Evolutionary conservation across 2,888 invertebrate genomes (phyloP), one percentile per base, ranked within the genome.

Genomic region (Homarus gammarus): DNA sequence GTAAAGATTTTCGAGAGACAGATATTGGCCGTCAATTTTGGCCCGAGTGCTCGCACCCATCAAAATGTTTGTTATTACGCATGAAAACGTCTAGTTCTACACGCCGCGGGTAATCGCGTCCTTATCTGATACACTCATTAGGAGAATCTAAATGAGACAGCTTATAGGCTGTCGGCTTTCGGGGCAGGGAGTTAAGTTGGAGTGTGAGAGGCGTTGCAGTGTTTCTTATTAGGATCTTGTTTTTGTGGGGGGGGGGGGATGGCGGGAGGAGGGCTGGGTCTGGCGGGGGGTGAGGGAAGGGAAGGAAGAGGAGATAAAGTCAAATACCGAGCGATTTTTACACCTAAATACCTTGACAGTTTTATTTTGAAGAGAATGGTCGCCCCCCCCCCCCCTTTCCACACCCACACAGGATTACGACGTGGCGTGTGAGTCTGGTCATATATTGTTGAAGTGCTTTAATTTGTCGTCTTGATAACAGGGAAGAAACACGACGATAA

Each of bases 121-220:
- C 44, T 77, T 77, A 85, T 77, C 84, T 77, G 84, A 85, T 85
- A 85, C 64, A 77, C 77, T 77, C 84, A 85, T 85, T 85, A 85
- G 36, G 61, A 33, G 73, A 64, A 73, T 56, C 73, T 44, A 33
- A 61, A 38, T 15, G 84, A 40, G 84, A 85, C 84, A 85, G 73
- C 73, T 56, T 84, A 73, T 77, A 38, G 84, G 75, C 51, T 77
- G 73, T 83, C 44, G 49, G 49, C 70, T 44, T 51, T 68, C 70
- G 49, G 49, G 51, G 70, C 49, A 72, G 49, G 70, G 49, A 49
- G 36, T 61, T 49, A 44, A 49, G 5, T 22, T 18, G 18, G 22
- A 49, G 44, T 70, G 27, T 36, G 12, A 15, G 49, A 72, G 51
- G 51, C 68, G 40, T 31, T 51, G 51, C 70, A 31, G 27, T 72